Percentiles rank a stretch among this genome's conserved stretches.
Conservation (phyloP, 2,888 invertebrate genomes). For the Petrophora chlorosata region DNA sequence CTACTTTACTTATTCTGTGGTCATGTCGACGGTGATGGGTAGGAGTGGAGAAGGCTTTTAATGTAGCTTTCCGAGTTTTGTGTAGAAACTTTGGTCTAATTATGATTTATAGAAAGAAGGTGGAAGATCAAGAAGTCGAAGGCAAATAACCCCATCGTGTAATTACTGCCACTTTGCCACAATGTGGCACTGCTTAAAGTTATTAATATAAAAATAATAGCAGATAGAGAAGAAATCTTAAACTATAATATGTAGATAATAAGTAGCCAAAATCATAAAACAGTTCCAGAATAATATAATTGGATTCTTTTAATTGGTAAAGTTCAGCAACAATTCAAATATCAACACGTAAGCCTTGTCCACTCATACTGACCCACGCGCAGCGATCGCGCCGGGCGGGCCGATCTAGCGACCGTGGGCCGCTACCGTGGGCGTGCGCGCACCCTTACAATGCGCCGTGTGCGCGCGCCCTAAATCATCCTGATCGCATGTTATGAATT, state of each 20-base stretch:
- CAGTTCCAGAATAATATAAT: background rate
- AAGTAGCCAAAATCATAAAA: background rate
- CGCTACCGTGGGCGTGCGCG: slow-evolving; percentile 76
- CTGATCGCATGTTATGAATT: slow-evolving; percentile 39
- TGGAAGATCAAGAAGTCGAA: no score
- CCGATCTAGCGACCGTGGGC: slow-evolving; percentile 70
- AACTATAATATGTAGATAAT: no score
- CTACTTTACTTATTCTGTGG: slow-evolving; percentile 69
- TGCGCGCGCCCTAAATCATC: slow-evolving; percentile 63
- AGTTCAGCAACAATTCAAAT: no score
- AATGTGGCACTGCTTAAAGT: no score
- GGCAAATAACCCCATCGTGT: no score
- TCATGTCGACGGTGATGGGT: slow-evolving; percentile 45
- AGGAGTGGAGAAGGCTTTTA: slow-evolving; percentile 46
- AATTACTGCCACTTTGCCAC: no score
- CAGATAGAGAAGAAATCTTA: no score
- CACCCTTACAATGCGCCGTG: slow-evolving; percentile 64
- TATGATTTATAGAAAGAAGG: no score
- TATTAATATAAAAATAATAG: no score
- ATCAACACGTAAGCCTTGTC: slow-evolving; percentile 56
- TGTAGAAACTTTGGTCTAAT: no score
- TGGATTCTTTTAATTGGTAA: background rate
- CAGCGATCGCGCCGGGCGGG: slow-evolving; percentile 68
- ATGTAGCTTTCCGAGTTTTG: no score
- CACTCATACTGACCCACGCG: slow-evolving; percentile 26